phyloP scores from a whole-genome alignment of 2,797 vertebrate genomes.

The Premnoplex brunnescens region DNA sequence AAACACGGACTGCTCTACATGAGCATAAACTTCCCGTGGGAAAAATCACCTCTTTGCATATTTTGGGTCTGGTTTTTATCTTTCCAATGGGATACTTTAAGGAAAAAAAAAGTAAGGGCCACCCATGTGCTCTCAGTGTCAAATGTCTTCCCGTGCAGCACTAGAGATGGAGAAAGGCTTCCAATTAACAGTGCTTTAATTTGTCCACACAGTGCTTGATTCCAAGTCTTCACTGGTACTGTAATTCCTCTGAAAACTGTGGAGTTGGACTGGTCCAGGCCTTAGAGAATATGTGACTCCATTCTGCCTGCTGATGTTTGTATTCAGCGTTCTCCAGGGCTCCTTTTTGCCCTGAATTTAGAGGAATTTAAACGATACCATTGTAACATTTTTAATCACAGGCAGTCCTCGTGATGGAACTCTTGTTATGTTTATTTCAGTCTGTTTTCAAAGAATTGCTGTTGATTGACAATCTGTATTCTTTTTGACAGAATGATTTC shows the following conservation, averaged over 20 bases:
- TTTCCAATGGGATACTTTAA: background rate
- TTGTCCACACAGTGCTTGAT: background rate
- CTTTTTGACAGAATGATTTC: conserved; percentile 20
- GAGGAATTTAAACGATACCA: background rate
- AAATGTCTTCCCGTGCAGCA: background rate
- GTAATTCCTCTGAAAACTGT: background rate
- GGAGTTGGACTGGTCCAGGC: background rate
- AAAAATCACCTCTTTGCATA: background rate
- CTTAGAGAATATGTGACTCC: background rate
- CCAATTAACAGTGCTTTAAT: background rate
- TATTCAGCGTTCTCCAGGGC: background rate
- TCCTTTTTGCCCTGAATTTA: background rate
- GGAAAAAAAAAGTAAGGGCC: background rate
- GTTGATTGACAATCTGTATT: background rate
- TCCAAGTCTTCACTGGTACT: background rate
- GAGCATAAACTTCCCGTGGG: background rate
- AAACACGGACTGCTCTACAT: background rate
- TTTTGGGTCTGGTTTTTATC: background rate
- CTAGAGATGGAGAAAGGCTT: background rate
- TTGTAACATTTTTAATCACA: background rate
- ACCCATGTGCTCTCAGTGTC: background rate
- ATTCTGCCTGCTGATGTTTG: background rate
- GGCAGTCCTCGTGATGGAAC: background rate
- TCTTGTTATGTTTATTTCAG: background rate
- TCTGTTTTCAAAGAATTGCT: background rate